A percentile compares a stretch with the other conserved stretches of the same genome.
phyloP scores from a whole-genome alignment of 2,888 invertebrate genomes.

The Epistrophe grossulariae region DNA sequence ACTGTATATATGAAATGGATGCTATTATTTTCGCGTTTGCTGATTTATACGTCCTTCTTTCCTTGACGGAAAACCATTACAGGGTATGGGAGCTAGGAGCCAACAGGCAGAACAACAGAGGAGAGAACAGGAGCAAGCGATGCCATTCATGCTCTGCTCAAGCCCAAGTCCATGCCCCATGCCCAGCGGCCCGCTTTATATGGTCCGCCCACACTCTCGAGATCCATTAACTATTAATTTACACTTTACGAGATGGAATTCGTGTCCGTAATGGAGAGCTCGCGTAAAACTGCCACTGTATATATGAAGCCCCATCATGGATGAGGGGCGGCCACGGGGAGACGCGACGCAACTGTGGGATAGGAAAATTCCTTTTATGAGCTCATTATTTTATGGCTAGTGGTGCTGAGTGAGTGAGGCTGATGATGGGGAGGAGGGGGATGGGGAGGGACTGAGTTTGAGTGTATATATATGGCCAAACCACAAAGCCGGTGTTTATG shows the following conservation, averaged over 20 bases:
- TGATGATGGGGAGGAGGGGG: background rate
- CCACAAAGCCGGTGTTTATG: conserved; percentile 75
- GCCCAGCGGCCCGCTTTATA: conserved; percentile 18
- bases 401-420: background rate
- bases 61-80: conserved; percentile 49
- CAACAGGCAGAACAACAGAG: background rate
- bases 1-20: conserved; percentile 41
- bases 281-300: conserved; percentile 65
- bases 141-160: conserved; percentile 6
- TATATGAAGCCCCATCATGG: conserved; percentile 1
- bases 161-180: background rate
- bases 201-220: conserved; percentile 63
- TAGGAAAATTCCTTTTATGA: conserved; percentile 61
- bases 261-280: conserved; percentile 63
- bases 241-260: conserved; percentile 73
- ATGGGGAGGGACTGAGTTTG: background rate
- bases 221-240: conserved; percentile 75
- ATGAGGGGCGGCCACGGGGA: background rate
- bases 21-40: conserved; percentile 64
- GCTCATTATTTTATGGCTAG: conserved; percentile 63
- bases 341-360: background rate
- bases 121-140: background rate
- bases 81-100: background rate
- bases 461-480: conserved; percentile 38
- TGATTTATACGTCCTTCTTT: conserved; percentile 64